phyloP scores from a whole-genome alignment of 2,888 invertebrate genomes.

The Harpalus rubripes region DNA sequence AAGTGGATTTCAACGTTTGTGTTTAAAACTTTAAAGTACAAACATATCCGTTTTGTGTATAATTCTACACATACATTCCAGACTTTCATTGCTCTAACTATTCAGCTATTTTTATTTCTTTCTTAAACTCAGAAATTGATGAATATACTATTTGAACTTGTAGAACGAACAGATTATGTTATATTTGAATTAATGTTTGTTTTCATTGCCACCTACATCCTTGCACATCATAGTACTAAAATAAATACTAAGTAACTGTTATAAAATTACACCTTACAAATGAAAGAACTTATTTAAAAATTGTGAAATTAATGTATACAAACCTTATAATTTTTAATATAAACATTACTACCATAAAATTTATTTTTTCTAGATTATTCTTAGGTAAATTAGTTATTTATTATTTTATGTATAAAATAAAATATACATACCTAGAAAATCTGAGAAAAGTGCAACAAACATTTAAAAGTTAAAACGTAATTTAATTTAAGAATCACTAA shows the following conservation, averaged over 20 bases:
- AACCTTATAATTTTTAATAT: conserved; percentile 1
- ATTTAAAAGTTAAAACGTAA: too few relatives aligned
- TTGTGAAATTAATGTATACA: neutral
- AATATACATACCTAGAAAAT: neutral
- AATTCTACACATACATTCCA: conserved; percentile 36
- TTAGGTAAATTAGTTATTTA: neutral
- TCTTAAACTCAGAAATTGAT: conserved; percentile 8
- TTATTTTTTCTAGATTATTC: neutral
- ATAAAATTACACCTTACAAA: neutral
- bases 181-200: conserved; percentile 25
- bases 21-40: conserved; percentile 58
- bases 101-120: neutral
- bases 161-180: conserved; percentile 17
- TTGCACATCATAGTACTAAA: conserved; percentile 23
- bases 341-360: conserved; percentile 4
- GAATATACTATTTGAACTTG: conserved; percentile 35
- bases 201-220: conserved; percentile 6
- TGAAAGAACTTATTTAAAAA: neutral
- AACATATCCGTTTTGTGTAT: conserved; percentile 59
- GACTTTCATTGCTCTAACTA: conserved; percentile 7
- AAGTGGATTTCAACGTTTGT: conserved; percentile 54
- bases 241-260: conserved; percentile 24
- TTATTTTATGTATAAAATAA: neutral
- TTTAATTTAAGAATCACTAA: too few relatives aligned
- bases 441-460: neutral